Evolutionary conservation across 2,888 invertebrate species (phyloP).

Genomic region (Epinotia nisella): DNA sequence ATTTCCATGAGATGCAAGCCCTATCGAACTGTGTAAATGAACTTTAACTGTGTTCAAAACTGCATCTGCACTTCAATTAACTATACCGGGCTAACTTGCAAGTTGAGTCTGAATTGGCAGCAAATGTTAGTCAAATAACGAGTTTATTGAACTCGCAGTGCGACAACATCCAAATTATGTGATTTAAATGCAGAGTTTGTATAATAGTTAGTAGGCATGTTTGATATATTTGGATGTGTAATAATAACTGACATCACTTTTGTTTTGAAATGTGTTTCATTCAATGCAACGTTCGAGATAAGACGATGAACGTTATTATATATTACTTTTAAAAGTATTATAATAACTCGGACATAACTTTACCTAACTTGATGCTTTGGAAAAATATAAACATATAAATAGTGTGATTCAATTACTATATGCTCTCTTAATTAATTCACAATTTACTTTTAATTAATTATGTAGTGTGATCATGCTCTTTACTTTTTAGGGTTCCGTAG

Average conservation of each 20-base stretch:
- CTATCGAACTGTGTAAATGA: background rate
- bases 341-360: too few relatives aligned
- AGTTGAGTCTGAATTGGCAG: constrained; percentile 1
- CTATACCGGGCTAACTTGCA: background rate
- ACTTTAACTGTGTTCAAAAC: background rate
- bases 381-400: too few relatives aligned
- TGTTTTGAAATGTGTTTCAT: background rate
- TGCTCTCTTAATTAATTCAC: too few relatives aligned
- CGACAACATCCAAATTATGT: constrained; percentile 4
- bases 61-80: constrained; percentile 4
- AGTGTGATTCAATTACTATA: too few relatives aligned
- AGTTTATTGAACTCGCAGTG: background rate
- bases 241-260: background rate
- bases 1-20: background rate
- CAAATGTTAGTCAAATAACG: constrained; percentile 2
- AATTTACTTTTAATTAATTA: too few relatives aligned
- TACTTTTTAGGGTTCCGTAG: too few relatives aligned
- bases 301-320: too few relatives aligned
- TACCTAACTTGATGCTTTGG: too few relatives aligned
- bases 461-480: too few relatives aligned
- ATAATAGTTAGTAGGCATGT: background rate
- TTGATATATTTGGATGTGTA: background rate
- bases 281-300: background rate
- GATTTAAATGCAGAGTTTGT: background rate
- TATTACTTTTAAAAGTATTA: too few relatives aligned